These are phyloP conservation scores for Allophyes oxyacanthae DNA, from an alignment of 2,888 invertebrate species.

Conservation along the genomic window DNA sequence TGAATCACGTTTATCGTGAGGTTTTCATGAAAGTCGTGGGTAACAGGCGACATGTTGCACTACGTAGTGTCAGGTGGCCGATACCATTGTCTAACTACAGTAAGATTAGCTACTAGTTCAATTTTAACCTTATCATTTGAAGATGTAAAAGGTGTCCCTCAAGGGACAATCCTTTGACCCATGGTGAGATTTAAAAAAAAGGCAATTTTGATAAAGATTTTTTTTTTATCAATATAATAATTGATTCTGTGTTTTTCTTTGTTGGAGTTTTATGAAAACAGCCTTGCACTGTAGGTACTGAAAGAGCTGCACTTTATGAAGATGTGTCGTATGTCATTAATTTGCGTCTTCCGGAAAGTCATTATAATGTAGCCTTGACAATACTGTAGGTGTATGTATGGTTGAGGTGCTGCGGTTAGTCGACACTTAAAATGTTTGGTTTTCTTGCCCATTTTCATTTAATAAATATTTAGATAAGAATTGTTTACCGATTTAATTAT, in stretches of 20 bases:
- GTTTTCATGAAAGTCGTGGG: too few relatives aligned
- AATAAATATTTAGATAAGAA: too few relatives aligned
- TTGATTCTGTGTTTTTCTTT: not conserved
- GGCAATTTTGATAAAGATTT: not conserved
- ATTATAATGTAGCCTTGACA: constrained; percentile 39
- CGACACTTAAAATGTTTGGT: not conserved
- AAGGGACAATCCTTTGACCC: constrained; percentile 4
- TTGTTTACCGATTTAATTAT: too few relatives aligned
- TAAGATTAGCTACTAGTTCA: not conserved
- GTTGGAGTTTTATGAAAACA: constrained; percentile 6
- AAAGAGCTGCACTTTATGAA: constrained; percentile 10
- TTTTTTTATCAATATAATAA: too few relatives aligned
- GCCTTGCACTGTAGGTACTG: constrained; percentile 18
- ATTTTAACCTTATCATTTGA: not conserved
- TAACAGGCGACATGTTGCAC: too few relatives aligned
- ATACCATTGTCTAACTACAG: too few relatives aligned
- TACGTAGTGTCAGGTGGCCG: not conserved
- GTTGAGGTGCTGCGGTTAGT: constrained; percentile 3
- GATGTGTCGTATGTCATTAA: constrained; percentile 29
- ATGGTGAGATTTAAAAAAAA: not conserved
- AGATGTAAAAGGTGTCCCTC: not conserved
- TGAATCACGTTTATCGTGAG: too few relatives aligned
- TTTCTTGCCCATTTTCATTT: too few relatives aligned
- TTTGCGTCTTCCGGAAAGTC: constrained; percentile 47
- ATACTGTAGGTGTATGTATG: constrained; percentile 26